phyloP scores from a whole-genome alignment of 2,113 vertebrate genomes.

The Chascanopsetta lugubris region DNA sequence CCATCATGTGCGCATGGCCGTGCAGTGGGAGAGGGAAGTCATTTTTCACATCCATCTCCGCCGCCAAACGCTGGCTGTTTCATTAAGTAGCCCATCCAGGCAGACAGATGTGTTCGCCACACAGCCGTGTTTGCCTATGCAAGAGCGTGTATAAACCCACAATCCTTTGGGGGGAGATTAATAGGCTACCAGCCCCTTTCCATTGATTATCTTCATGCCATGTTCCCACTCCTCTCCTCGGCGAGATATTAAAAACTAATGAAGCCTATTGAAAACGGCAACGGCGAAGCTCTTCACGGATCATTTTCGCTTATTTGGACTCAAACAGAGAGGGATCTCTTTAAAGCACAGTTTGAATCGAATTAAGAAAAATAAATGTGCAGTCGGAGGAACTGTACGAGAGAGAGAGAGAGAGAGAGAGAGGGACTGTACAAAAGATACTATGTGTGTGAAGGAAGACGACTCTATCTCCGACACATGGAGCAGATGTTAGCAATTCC shows the following conservation, averaged over 20 bases:
- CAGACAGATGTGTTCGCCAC: constrained; percentile 80
- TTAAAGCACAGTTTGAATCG: constrained; percentile 81
- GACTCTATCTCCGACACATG: constrained; percentile 72
- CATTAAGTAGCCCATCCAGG: constrained; percentile 85
- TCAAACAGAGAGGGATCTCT: constrained; percentile 82
- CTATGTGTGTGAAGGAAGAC: constrained; percentile 78
- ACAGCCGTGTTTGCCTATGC: constrained; percentile 81
- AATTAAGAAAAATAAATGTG: constrained; percentile 85
- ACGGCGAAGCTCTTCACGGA: constrained; percentile 78
- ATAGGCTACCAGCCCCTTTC: constrained; percentile 80
- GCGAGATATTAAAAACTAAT: constrained; percentile 86
- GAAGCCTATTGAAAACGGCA: constrained; percentile 82
- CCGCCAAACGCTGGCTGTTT: constrained; percentile 78
- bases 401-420: constrained; percentile 34
- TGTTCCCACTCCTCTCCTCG: constrained; percentile 71
- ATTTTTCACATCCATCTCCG: constrained; percentile 82
- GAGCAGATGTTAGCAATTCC: constrained; percentile 84
- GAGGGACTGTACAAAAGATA: constrained; percentile 70
- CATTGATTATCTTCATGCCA: constrained; percentile 84
- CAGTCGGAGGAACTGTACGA: constrained; percentile 59
- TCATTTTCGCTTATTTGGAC: constrained; percentile 85
- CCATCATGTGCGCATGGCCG: constrained; percentile 70
- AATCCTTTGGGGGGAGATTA: constrained; percentile 83
- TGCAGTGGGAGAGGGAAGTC: constrained; percentile 67
- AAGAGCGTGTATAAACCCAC: constrained; percentile 81